Evolutionary conservation across 2,888 invertebrate genomes (phyloP).

Genomic region (Ochropleura leucogaster): DNA sequence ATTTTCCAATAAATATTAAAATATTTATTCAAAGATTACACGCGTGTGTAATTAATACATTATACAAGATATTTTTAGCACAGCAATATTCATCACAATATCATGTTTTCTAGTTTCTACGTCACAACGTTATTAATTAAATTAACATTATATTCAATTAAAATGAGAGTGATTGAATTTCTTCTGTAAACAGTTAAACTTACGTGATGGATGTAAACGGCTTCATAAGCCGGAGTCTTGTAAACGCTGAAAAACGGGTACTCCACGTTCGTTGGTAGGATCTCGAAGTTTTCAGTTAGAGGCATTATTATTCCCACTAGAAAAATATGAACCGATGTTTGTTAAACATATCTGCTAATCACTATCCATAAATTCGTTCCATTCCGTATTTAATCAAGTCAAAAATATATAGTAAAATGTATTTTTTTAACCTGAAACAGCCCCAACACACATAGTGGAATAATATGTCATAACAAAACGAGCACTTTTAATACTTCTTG

Average conservation of each 20-base stretch:
- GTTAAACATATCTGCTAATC: not conserved
- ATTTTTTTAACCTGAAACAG: constrained; percentile 77
- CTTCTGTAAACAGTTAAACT: constrained; percentile 66
- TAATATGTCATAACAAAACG: constrained; percentile 87
- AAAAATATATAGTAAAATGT: not conserved
- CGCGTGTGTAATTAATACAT: not conserved
- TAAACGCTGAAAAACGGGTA: constrained; percentile 85
- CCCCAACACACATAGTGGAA: constrained; percentile 86
- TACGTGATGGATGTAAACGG: constrained; percentile 85
- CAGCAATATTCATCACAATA: constrained; percentile 8
- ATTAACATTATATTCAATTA: constrained; percentile 39
- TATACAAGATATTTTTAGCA: not conserved
- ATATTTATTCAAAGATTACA: not conserved
- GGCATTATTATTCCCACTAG: constrained; percentile 88
- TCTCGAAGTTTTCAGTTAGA: constrained; percentile 84
- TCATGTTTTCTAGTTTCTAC: not conserved
- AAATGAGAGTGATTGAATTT: constrained; percentile 46
- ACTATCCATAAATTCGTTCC: not conserved
- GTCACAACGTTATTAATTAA: constrained; percentile 19
- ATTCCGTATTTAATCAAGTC: not conserved
- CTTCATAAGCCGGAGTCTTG: constrained; percentile 79
- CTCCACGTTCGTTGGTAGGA: constrained; percentile 88
- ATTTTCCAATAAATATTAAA: not conserved
- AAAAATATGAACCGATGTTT: constrained; percentile 32
- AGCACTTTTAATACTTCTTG: constrained; percentile 81